These are phyloP conservation scores for Elmis aenea DNA, from an alignment of 2,888 invertebrate species.

Conservation along the genomic window DNA sequence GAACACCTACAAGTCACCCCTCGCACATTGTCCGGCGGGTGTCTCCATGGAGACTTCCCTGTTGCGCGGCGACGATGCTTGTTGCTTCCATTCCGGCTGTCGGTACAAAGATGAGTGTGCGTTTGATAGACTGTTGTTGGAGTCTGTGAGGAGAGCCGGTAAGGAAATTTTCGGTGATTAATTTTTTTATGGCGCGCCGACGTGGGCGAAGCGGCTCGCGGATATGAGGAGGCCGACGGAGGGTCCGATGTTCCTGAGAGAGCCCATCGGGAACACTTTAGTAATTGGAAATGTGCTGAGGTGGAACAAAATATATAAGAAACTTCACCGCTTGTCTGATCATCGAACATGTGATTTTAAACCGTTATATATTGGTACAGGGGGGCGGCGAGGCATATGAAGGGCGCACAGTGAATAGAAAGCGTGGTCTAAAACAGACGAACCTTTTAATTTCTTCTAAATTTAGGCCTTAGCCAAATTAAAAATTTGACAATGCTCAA, in stretches of 20 bases:
- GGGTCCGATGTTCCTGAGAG: constrained; percentile 24
- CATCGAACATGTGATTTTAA: constrained; percentile 28
- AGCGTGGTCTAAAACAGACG: too few species aligned
- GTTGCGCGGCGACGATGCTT: constrained; percentile 27
- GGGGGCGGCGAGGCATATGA: too few species aligned
- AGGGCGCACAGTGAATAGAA: too few species aligned
- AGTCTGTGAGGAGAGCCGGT: constrained; percentile 22
- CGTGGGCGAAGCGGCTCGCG: constrained; percentile 21
- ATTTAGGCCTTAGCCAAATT: too few species aligned
- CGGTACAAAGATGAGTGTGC: constrained; percentile 13
- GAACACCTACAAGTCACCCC: constrained; percentile 20
- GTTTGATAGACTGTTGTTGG: constrained; percentile 25
- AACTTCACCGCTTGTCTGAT: constrained; percentile 38
- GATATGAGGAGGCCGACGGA: constrained; percentile 36
- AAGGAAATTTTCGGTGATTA: constrained; percentile 18
- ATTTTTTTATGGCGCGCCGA: constrained; percentile 27
- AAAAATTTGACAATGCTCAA: too few species aligned
- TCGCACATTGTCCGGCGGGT: constrained; percentile 22
- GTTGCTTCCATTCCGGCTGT: constrained; percentile 23
- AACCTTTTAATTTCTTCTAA: too few species aligned
- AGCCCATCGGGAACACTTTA: constrained; percentile 36
- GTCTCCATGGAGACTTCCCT: constrained; percentile 25
- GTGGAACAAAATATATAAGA: constrained; percentile 44
- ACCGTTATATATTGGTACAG: too few species aligned
- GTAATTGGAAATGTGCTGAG: constrained; percentile 44